These are phyloP conservation scores for Tipula confusa DNA, from an alignment of 2,888 invertebrate species.

Conservation along the genomic window DNA sequence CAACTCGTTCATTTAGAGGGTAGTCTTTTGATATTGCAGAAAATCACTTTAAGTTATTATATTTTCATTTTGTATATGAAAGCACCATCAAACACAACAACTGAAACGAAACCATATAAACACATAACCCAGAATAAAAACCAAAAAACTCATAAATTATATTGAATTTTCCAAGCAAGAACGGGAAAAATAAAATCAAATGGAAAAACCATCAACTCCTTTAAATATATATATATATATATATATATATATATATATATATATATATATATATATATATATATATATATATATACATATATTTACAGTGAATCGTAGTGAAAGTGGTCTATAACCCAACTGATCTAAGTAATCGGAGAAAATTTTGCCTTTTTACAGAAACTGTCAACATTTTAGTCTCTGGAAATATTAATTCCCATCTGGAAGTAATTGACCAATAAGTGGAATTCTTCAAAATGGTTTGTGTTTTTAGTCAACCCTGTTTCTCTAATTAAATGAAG, in stretches of 20 bases:
- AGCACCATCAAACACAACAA: not conserved
- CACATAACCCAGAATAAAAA: not conserved
- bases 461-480: too few species aligned
- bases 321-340: too few species aligned
- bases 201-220: not conserved
- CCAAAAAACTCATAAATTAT: conserved; percentile 12
- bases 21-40: not conserved
- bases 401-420: too few species aligned
- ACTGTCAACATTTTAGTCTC: too few species aligned
- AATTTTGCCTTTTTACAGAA: too few species aligned
- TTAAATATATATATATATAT: not conserved
- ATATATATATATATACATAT: too few species aligned
- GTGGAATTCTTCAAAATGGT: too few species aligned
- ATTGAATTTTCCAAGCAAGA: not conserved
- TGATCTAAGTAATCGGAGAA: too few species aligned
- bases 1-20: not conserved
- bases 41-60: conserved; percentile 6
- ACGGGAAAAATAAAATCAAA: not conserved
- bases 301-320: too few species aligned
- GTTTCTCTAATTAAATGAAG: too few species aligned
- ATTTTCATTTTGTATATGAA: not conserved
- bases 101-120: not conserved
- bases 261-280: too few species aligned
- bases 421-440: too few species aligned
- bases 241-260: not conserved